Conservation (phyloP, 2,113 vertebrate species). For the Hyaena hyaena region DNA sequence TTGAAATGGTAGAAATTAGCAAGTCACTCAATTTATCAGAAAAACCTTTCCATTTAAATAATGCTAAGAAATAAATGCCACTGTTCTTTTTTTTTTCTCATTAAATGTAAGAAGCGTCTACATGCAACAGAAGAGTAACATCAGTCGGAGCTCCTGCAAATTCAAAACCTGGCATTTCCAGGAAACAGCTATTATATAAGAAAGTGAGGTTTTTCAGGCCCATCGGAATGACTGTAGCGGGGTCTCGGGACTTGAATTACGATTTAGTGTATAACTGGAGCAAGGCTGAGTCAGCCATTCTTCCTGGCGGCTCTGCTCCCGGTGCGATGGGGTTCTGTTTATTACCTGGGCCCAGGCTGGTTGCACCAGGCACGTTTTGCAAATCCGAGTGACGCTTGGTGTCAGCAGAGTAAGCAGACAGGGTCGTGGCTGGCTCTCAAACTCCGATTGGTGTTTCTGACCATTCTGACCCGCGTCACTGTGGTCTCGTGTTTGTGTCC, state of each 20-base stretch:
- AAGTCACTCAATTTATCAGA: not conserved
- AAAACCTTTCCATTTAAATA: not conserved
- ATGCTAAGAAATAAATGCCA: not conserved
- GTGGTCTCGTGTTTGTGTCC: not conserved
- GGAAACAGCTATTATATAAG: not conserved
- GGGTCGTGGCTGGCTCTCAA: rapidly evolving
- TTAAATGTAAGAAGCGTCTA: not conserved
- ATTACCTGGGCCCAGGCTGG: not conserved
- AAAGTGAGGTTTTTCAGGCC: not conserved
- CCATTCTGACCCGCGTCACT: not conserved
- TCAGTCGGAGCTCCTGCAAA: not conserved
- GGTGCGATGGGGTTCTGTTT: no score
- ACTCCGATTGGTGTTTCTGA: not conserved
- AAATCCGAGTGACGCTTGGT: no score
- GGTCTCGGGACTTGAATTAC: not conserved
- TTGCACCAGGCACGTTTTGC: rapidly evolving
- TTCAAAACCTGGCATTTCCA: not conserved
- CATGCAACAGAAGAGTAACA: rapidly evolving
- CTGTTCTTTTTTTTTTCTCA: not conserved
- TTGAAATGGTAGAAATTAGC: not conserved
- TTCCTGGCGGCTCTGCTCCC: not conserved
- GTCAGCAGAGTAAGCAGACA: not conserved
- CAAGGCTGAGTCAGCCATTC: not conserved
- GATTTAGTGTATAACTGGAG: not conserved
- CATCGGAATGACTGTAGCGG: not conserved